Evolutionary conservation across 2,888 invertebrate species (phyloP).

Genomic region (Petrolisthes manimaculis): DNA sequence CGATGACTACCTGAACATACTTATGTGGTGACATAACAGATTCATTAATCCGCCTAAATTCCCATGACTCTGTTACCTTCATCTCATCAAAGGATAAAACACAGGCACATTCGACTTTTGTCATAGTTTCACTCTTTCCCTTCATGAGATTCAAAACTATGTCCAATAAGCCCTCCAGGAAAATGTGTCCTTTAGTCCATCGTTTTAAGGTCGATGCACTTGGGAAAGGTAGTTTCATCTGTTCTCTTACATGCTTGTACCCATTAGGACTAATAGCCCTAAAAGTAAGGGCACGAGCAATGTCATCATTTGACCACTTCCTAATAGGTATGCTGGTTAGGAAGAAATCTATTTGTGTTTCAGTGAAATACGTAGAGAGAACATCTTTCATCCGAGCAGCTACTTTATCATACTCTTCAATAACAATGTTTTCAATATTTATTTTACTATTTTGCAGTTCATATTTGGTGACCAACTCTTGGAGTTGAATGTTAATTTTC

Average conservation of each 20-base stretch:
- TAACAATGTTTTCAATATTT: background rate
- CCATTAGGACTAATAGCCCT: background rate
- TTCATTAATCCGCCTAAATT: background rate
- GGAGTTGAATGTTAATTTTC: background rate
- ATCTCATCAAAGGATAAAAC: constrained; percentile 6
- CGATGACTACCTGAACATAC: constrained; percentile 8
- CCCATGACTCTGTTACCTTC: constrained; percentile 6
- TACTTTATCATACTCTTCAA: background rate
- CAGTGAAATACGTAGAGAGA: background rate
- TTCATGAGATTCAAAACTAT: background rate
- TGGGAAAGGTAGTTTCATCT: background rate
- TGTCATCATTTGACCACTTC: background rate
- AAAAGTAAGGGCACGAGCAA: background rate
- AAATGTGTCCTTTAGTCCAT: background rate
- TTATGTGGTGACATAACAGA: background rate
- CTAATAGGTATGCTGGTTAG: background rate
- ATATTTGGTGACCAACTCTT: background rate
- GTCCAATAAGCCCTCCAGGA: background rate
- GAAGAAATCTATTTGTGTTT: background rate
- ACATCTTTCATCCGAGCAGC: background rate
- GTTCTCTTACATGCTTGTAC: background rate
- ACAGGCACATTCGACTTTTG: background rate
- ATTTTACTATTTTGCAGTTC: background rate
- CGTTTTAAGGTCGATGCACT: background rate
- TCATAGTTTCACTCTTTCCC: background rate